Conservation (phyloP, 2,113 vertebrate species). For the Rhipidura dahli region DNA sequence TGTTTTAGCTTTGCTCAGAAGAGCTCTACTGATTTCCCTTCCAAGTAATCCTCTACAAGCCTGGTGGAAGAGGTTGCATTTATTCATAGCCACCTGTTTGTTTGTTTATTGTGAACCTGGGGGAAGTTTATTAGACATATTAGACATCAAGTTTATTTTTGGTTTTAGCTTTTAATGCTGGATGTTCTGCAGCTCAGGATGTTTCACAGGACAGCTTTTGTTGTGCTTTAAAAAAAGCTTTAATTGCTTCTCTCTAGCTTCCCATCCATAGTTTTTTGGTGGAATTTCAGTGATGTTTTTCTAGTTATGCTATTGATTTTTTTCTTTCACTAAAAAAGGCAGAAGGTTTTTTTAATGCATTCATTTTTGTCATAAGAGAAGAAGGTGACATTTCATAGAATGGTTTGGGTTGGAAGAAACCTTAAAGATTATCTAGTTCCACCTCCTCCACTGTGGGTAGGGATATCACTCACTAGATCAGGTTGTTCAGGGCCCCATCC, state of each 20-base stretch:
- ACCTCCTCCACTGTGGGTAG: neutral
- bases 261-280: neutral
- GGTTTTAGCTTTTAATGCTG: neutral
- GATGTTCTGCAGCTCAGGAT: neutral
- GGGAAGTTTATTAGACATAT: neutral
- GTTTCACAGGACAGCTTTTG: neutral
- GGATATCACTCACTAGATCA: neutral
- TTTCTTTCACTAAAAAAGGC: neutral
- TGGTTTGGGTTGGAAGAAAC: neutral
- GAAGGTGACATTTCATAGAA: neutral
- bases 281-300: neutral
- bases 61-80: neutral
- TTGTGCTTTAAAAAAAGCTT: neutral
- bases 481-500: neutral
- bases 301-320: neutral
- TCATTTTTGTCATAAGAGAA: neutral
- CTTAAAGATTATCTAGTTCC: neutral
- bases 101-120: neutral
- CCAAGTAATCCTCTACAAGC: neutral
- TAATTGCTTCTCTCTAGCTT: neutral
- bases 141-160: neutral
- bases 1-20: neutral
- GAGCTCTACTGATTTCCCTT: neutral
- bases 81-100: neutral
- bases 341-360: neutral